Evolutionary conservation across 2,113 vertebrate genomes (phyloP).

Genomic region (Eleginops maclovinus): DNA sequence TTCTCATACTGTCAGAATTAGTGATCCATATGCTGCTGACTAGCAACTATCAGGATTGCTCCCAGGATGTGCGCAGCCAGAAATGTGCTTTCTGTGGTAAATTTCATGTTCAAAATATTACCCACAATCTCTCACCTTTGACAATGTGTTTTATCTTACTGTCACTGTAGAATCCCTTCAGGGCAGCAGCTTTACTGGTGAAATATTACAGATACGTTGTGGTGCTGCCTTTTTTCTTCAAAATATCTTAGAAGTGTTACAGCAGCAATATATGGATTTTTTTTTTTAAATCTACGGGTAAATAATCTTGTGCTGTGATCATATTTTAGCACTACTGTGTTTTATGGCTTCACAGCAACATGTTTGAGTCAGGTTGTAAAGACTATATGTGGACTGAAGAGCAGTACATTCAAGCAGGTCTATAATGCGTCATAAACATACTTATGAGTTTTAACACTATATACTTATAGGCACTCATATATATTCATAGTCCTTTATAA

Average conservation of each 20-base stretch:
- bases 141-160: constrained; percentile 18
- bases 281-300: not conserved
- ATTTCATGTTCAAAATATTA: constrained; percentile 22
- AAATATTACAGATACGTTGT: not conserved
- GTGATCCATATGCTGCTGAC: constrained; percentile 38
- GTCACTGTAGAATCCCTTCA: constrained; percentile 17
- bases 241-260: not conserved
- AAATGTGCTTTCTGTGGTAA: constrained; percentile 29
- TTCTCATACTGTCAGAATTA: constrained; percentile 39
- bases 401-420: too few relatives aligned
- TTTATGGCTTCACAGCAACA: not conserved
- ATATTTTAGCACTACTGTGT: too few relatives aligned
- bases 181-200: not conserved
- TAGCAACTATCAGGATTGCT: constrained; percentile 9
- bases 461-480: too few relatives aligned
- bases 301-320: not conserved
- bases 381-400: too few relatives aligned
- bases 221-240: not conserved
- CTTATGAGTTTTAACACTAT: too few relatives aligned
- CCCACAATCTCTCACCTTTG: constrained; percentile 32
- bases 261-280: not conserved
- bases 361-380: not conserved
- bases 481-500: too few relatives aligned
- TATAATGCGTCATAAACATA: too few relatives aligned
- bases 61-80: not conserved